Evolutionary conservation across 2,113 vertebrate genomes (phyloP), one percentile per base, ranked within the genome.

Genomic region (Mesitornis unicolor): DNA sequence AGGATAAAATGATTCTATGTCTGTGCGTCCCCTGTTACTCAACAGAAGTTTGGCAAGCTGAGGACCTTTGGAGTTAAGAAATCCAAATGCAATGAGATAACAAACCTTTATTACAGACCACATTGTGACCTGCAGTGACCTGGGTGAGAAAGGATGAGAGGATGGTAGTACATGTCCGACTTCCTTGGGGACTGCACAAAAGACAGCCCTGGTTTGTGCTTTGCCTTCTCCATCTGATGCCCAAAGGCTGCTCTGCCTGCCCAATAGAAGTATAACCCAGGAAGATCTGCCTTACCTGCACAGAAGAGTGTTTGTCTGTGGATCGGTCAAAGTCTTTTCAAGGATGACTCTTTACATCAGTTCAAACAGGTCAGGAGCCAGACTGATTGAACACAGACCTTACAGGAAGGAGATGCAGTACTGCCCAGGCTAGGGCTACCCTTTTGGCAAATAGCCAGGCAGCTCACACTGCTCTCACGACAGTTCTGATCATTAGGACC

Each of bases 401-500:
- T 2, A 48, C 6, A 63, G 50, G 33, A 35, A 78, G 21, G 18
- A 67, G 35, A 33, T 77, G 42, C 50, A 84, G 50, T 68, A n/a
- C 31, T 51, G 42, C 51, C 65, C 7, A 48, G 83, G 15, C 18
- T 11, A 22, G n/a, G 31, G 12, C 26, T 73, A 9, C 45, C 10
- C n/a, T 56, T 36, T 22, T 29, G 21, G 40, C 36, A 73, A 79
- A 54, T 1, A 54, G 25, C 38, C 88, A 81, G 13, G 48, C 4
- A 65, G 60, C 38, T 71, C 68, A 47, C 19, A 31, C 0, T 0
- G 0, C 45, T 85, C 45, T 42, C 35, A 85, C 38, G 40, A 3
- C 43, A 71, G 82, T 93, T n/a, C 56, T 3, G 0, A 15, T 59
- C 48, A 40, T 56, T 31, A 68, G 31, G 50, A 81, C 25, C 25